These are phyloP conservation scores for Lophius americanus DNA, from an alignment of 2,797 vertebrate genomes.

Conservation along the genomic window DNA sequence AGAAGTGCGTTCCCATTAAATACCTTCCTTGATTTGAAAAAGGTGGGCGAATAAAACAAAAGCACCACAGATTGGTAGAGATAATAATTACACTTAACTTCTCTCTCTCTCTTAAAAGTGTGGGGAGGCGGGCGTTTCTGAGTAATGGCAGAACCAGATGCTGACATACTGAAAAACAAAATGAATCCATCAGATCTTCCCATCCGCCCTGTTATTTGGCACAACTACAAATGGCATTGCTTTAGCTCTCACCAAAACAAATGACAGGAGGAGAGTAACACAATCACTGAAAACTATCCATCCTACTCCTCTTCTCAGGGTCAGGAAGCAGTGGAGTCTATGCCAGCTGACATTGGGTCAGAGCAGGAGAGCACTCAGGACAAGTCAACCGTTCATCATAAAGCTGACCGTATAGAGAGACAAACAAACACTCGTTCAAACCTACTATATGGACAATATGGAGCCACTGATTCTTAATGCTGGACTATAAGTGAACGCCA, in stretches of 20 bases:
- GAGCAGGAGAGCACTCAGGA: no score
- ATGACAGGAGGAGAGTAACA: conserved; percentile 9
- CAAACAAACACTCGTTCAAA: no score
- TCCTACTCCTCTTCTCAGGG: no score
- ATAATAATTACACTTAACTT: conserved; percentile 20
- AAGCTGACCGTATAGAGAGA: no score
- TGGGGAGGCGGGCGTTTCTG: conserved; percentile 26
- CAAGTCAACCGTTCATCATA: no score
- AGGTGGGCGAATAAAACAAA: conserved; percentile 4
- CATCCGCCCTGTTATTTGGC: conserved; percentile 66
- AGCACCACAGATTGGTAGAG: conserved; percentile 28
- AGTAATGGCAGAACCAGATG: conserved; percentile 68
- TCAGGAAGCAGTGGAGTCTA: no score
- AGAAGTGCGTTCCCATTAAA: conserved; percentile 24
- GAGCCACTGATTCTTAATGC: no score
- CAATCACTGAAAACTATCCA: conserved; percentile 18
- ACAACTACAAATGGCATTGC: conserved; percentile 30
- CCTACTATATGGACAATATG: no score
- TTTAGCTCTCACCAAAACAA: conserved; percentile 56
- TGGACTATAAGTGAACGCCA: no score
- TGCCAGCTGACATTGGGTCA: no score
- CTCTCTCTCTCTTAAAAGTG: conserved; percentile 23
- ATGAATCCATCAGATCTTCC: conserved; percentile 65
- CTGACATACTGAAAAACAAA: conserved; percentile 48
- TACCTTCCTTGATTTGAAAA: conserved; percentile 16